These are phyloP conservation scores for Acanthurus leucopareius DNA, from an alignment of 2,797 vertebrate species.

Conservation along the genomic window DNA sequence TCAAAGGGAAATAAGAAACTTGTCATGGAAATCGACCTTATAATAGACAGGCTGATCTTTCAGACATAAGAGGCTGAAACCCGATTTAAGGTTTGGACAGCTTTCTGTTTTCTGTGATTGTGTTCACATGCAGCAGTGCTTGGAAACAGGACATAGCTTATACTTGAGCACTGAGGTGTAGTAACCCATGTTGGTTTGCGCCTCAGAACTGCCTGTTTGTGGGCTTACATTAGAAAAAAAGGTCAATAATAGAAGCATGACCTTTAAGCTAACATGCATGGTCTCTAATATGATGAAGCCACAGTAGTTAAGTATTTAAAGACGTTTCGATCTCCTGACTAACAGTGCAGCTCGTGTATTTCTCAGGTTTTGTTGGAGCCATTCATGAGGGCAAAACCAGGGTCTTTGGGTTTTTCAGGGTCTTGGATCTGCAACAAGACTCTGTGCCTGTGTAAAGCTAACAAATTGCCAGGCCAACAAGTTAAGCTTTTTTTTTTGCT, in stretches of 20 bases:
- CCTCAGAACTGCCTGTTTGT: neutral
- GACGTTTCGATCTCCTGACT: neutral
- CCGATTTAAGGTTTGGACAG: slow-evolving; percentile 7
- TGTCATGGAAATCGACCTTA: slow-evolving; percentile 51
- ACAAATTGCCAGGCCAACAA: neutral
- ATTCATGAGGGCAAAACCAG: too few relatives aligned
- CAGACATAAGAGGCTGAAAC: slow-evolving; percentile 1
- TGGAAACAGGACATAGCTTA: neutral
- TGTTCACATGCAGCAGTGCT: neutral
- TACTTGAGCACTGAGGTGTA: neutral
- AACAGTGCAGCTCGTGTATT: neutral
- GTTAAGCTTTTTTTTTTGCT: neutral
- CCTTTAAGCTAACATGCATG: neutral
- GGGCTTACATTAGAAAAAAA: neutral
- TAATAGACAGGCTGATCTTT: slow-evolving; percentile 23
- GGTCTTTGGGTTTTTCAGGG: too few relatives aligned
- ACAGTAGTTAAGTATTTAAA: neutral
- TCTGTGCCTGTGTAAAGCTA: too few relatives aligned
- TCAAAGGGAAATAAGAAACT: slow-evolving; percentile 16
- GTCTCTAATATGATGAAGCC: neutral
- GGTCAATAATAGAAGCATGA: neutral
- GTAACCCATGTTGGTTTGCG: neutral
- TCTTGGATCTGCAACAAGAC: too few relatives aligned
- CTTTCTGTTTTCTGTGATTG: neutral
- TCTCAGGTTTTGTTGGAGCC: neutral